Evolutionary conservation across 2,888 invertebrate genomes (phyloP).

Genomic region (Marronus borbonicus): DNA sequence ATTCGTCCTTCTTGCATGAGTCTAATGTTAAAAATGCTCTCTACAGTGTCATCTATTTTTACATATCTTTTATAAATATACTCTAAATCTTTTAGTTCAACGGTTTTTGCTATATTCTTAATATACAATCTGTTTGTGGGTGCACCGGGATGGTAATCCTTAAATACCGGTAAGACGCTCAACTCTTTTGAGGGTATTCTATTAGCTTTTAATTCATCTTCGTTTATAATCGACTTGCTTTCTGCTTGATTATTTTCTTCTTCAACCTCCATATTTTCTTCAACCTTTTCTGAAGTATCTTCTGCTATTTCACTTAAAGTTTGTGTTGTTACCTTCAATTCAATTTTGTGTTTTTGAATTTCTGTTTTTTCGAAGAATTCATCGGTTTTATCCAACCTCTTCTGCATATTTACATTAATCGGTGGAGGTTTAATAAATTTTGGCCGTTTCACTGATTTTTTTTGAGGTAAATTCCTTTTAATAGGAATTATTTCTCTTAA

Average conservation of each 20-base stretch:
- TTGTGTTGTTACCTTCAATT: slow-evolving; percentile 71
- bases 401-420: slow-evolving; percentile 60
- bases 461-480: slow-evolving; percentile 70
- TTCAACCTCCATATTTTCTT: slow-evolving; percentile 50
- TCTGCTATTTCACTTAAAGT: slow-evolving; percentile 54
- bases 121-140: slow-evolving; percentile 91
- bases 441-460: slow-evolving; percentile 72
- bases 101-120: slow-evolving; percentile 90
- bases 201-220: slow-evolving; percentile 78
- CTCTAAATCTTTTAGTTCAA: slow-evolving; percentile 82
- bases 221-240: slow-evolving; percentile 72
- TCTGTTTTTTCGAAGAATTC: slow-evolving; percentile 74
- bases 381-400: slow-evolving; percentile 68
- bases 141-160: slow-evolving; percentile 87
- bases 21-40: slow-evolving; percentile 76
- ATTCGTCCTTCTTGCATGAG: slow-evolving; percentile 95
- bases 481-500: slow-evolving; percentile 69
- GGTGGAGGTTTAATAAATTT: slow-evolving; percentile 71
- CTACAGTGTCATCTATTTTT: slow-evolving; percentile 64
- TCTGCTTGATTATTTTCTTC: slow-evolving; percentile 58
- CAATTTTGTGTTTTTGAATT: slow-evolving; percentile 71
- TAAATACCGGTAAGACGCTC: slow-evolving; percentile 84
- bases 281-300: slow-evolving; percentile 52
- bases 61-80: slow-evolving; percentile 83
- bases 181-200: slow-evolving; percentile 82